A percentile compares a stretch with the other conserved stretches of the same genome.
These are phyloP conservation scores for Axea sp. DNA, from an alignment of 2,888 invertebrate species.

Conservation along the genomic window DNA sequence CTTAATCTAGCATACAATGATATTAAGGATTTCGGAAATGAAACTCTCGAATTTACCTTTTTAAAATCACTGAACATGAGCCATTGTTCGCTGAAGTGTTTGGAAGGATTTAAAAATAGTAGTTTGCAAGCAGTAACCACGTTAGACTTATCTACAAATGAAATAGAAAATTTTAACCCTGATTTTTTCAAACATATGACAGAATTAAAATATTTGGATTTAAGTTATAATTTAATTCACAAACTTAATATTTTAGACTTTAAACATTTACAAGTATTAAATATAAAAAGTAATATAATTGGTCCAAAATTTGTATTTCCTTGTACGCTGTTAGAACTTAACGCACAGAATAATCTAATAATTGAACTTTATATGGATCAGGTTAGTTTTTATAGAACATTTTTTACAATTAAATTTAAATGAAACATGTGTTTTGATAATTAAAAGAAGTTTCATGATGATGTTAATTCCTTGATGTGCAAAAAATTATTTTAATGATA, in stretches of 20 bases:
- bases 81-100: conserved; percentile 79
- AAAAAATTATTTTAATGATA: no score
- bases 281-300: conserved; percentile 69
- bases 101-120: conserved; percentile 72
- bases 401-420: no score
- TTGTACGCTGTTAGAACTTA: conserved; percentile 64
- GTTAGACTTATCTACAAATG: conserved; percentile 72
- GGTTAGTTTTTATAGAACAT: conserved; percentile 65
- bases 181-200: conserved; percentile 79
- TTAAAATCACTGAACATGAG: conserved; percentile 81
- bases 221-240: conserved; percentile 71
- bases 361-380: conserved; percentile 62
- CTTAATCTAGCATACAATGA: conserved; percentile 80
- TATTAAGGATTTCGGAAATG: conserved; percentile 77
- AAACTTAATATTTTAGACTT: conserved; percentile 61
- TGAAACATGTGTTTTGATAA: no score
- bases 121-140: conserved; percentile 69
- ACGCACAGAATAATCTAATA: conserved; percentile 64
- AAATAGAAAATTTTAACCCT: conserved; percentile 79
- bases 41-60: conserved; percentile 77
- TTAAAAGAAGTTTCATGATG: not conserved
- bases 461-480: conserved; percentile 14
- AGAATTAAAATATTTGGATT: conserved; percentile 77
- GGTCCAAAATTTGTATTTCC: conserved; percentile 65
- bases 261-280: conserved; percentile 60